Evolutionary conservation across 2,113 vertebrate species (phyloP).

Genomic region (Callorhinus ursinus): DNA sequence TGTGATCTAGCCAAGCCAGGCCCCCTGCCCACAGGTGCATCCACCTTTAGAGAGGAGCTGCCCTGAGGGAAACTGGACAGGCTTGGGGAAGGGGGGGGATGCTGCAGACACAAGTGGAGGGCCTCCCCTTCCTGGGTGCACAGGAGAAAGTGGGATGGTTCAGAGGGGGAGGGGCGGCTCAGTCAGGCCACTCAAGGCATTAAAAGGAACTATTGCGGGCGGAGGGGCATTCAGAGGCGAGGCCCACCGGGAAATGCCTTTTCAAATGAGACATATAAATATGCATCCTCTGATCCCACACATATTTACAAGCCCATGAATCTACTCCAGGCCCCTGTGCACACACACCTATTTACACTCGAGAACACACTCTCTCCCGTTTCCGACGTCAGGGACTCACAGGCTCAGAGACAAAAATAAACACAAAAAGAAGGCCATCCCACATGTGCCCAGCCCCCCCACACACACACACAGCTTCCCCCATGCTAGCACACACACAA

Average conservation of each 20-base stretch:
- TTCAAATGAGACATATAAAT: neutral
- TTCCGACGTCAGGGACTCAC: neutral
- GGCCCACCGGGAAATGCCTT: neutral
- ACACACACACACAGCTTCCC: neutral
- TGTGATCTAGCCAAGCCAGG: neutral
- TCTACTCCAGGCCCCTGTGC: neutral
- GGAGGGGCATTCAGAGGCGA: neutral
- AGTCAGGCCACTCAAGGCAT: neutral
- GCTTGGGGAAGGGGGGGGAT: neutral
- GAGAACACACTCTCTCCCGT: neutral
- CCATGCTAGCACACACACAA: neutral
- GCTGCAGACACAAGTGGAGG: neutral
- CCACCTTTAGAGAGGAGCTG: neutral
- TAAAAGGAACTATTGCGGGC: neutral
- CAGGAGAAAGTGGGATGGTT: neutral
- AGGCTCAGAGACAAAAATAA: constrained; percentile 23
- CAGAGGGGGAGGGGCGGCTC: neutral
- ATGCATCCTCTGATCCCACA: neutral
- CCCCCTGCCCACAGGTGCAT: neutral
- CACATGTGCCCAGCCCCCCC: neutral
- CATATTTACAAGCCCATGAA: neutral
- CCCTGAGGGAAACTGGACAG: neutral
- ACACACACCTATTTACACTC: neutral
- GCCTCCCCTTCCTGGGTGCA: neutral
- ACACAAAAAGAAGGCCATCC: neutral